Conservation (phyloP, 37 sponge, comb jelly and placozoan genomes). For the Haliclona indistincta region DNA sequence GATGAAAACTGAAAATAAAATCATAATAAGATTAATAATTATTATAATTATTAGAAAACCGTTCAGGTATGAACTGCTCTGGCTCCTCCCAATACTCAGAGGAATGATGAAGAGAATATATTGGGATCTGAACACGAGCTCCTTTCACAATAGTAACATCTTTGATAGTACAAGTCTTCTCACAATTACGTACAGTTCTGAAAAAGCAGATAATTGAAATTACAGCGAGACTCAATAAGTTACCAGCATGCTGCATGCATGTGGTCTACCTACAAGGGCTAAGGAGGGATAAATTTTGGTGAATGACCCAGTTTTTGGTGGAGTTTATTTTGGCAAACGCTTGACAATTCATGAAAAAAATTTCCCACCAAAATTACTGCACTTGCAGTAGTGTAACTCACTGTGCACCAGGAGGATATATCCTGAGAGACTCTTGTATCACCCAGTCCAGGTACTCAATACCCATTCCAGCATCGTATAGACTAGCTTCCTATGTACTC, state of each 20-base stretch:
- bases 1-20: conserved; percentile 71
- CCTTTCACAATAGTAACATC: conserved; percentile 45
- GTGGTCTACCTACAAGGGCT: too few relatives aligned
- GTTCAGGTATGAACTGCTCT: conserved; percentile 74
- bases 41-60: too few relatives aligned
- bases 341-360: too few relatives aligned
- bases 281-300: too few relatives aligned
- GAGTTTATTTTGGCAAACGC: too few relatives aligned
- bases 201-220: background rate
- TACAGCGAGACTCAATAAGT: too few relatives aligned
- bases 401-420: conserved; percentile 70
- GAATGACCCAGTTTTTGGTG: too few relatives aligned
- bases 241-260: too few relatives aligned
- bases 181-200: background rate
- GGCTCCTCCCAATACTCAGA: conserved; percentile 79
- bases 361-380: too few relatives aligned
- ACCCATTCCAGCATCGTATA: conserved; percentile 67
- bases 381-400: too few relatives aligned
- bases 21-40: too few relatives aligned
- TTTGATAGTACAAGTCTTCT: background rate
- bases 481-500: conserved; percentile 37
- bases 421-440: conserved; percentile 72
- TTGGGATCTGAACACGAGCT: conserved; percentile 27
- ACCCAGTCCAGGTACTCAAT: conserved; percentile 80
- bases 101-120: conserved; percentile 54